Conservation (phyloP, 1,140 invertebrate species). For the Caenorhabditis inopinata region DNA sequence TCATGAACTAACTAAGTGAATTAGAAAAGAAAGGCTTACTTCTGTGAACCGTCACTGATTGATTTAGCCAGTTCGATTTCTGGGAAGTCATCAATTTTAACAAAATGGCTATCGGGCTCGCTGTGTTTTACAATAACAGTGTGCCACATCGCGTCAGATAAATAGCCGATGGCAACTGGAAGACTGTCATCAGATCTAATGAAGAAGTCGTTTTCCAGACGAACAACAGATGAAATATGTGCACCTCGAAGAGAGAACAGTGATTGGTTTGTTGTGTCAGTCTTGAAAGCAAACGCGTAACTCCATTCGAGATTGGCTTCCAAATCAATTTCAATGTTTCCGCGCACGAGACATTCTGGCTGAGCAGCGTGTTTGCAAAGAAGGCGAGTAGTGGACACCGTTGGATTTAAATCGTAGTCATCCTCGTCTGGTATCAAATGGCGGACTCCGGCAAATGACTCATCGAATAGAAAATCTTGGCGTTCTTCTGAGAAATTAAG, state of each 20-base stretch:
- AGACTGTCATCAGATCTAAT: background rate
- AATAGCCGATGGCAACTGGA: conserved; percentile 27
- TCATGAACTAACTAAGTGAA: too few relatives aligned
- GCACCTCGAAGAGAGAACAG: conserved; percentile 16
- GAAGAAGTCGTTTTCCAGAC: conserved; percentile 41
- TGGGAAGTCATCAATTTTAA: conserved; percentile 32
- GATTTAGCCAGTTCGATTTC: background rate
- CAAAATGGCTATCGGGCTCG: background rate
- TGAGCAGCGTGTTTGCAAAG: conserved; percentile 17
- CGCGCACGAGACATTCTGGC: conserved; percentile 1
- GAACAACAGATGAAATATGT: background rate
- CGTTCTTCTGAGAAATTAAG: background rate
- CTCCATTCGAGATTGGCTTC: conserved; percentile 26
- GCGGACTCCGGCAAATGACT: conserved; percentile 20
- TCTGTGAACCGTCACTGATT: background rate
- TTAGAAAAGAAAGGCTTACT: background rate
- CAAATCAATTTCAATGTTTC: conserved; percentile 29
- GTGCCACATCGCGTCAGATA: conserved; percentile 41
- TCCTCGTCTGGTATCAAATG: conserved; percentile 39
- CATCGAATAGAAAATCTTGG: conserved; percentile 11
- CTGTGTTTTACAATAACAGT: conserved; percentile 23
- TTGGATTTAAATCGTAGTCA: background rate
- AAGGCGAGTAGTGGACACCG: background rate
- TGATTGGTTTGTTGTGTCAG: conserved; percentile 36
- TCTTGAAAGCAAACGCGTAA: conserved; percentile 39